Evolutionary conservation across 2,888 invertebrate species (phyloP), one percentile per base, ranked within the genome.

Genomic region (Petrolisthes cinctipes): DNA sequence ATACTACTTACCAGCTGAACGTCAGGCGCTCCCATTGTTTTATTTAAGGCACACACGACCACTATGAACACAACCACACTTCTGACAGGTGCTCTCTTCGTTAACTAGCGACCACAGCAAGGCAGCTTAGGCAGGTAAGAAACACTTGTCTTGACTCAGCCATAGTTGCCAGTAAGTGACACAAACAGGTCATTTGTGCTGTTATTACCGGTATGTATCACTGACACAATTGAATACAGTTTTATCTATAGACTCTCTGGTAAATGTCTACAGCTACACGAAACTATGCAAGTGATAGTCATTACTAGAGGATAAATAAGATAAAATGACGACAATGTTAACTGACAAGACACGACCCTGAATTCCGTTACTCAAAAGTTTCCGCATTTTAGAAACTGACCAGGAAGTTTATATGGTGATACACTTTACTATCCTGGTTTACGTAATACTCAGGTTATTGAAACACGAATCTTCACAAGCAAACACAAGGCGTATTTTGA

Each of bases 11-110:
- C 83, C 83, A 83, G 56, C 14, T 73, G 75, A 7, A 57, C 57
- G 5, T 83, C 83, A 3, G 75, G 75, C 20, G 83, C 83, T 4
- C 83, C 83, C 83, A 83, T 83, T 2, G 17, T n/a, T 73, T 20
- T 1, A 78, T 11, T 23, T 17, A 14, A 78, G 61, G 11, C 11
- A 78, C 11, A 51, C 6, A 79, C 79, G 54, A 5, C 17, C 53
- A 9, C 37, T 23, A 5, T 9, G 17, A 61, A 17, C n/a, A 82
- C 51, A 20, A 11, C 14, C 54, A 66, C 54, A 23, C 81, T 14
- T 37, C n/a, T 61, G 23, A n/a, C 80, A 61, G 80, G 54, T 80
- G 80, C 5, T 80, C 71, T 1, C 11, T 61, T 17, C 37, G 37
- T 37, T 37, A 37, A 37, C 37, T 37, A 37, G 37, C 66, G 66